Evolutionary conservation across 2,888 invertebrate species (phyloP).

Genomic region (Himalopsyche kuldschensis): DNA sequence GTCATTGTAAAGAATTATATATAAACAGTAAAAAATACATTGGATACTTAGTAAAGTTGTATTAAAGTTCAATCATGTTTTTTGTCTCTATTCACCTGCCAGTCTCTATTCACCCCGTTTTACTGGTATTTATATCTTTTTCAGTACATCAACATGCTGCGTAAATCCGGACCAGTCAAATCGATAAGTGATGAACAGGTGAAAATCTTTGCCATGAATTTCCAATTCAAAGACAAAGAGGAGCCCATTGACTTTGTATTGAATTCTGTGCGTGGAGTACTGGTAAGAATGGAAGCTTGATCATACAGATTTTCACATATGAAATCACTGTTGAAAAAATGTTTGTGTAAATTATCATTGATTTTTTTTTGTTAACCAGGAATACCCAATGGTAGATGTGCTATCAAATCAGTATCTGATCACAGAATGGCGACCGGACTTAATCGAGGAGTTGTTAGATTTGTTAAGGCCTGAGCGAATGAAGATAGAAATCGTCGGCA

Average conservation of each 20-base stretch:
- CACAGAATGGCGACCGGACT: slow-evolving; percentile 83
- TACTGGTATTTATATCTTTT: slow-evolving; percentile 42
- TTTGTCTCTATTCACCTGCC: too few species aligned
- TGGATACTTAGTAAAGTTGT: too few species aligned
- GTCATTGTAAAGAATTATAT: too few species aligned
- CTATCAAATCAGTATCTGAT: slow-evolving; percentile 77
- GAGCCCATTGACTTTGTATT: slow-evolving; percentile 74
- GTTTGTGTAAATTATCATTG: too few species aligned
- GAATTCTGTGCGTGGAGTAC: slow-evolving; percentile 66
- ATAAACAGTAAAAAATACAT: too few species aligned
- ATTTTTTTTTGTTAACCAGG: slow-evolving; percentile 47
- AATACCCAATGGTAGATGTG: slow-evolving; percentile 83
- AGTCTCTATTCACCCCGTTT: too few species aligned
- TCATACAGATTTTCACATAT: background rate
- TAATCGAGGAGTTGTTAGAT: slow-evolving; percentile 72
- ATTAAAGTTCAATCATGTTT: too few species aligned
- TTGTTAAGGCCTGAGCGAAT: slow-evolving; percentile 80
- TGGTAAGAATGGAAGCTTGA: slow-evolving; percentile 51
- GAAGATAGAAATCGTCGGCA: slow-evolving; percentile 74
- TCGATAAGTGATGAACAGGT: slow-evolving; percentile 93
- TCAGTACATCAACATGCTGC: slow-evolving; percentile 84
- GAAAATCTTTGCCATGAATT: slow-evolving; percentile 78
- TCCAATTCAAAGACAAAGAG: slow-evolving; percentile 85
- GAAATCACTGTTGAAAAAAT: too few species aligned
- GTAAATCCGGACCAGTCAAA: slow-evolving; percentile 71